A percentile compares a stretch with the other conserved stretches of the same genome.
These are phyloP conservation scores for Galbula dea DNA, from an alignment of 2,113 vertebrate genomes.

Conservation along the genomic window DNA sequence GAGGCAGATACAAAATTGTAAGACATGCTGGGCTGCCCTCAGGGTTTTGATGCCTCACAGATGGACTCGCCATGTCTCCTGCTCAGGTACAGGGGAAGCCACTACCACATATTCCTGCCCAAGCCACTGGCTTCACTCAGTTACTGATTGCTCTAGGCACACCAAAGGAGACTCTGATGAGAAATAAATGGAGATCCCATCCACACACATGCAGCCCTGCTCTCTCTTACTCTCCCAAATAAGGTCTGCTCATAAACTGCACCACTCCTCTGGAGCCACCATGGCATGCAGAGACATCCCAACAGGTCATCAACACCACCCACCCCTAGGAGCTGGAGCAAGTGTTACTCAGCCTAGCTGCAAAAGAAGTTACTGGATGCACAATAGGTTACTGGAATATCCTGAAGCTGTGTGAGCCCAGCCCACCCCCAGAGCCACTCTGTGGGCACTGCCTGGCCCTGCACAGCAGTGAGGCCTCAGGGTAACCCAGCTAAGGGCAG, in stretches of 20 bases:
- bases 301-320: not conserved
- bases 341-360: not conserved
- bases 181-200: not conserved
- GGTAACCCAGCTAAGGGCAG: not conserved
- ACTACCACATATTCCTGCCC: not conserved
- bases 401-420: not conserved
- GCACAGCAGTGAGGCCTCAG: not conserved
- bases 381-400: not conserved
- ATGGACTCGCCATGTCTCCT: not conserved
- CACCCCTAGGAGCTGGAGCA: not conserved
- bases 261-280: not conserved
- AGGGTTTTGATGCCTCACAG: conserved; percentile 41
- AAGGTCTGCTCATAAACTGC: not conserved
- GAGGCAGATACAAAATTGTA: not conserved
- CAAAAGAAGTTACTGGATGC: not conserved
- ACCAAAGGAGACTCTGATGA: accelerated
- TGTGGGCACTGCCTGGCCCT: not conserved
- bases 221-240: accelerated
- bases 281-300: accelerated
- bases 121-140: not conserved
- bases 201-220: not conserved
- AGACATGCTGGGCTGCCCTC: conserved; percentile 11
- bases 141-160: not conserved
- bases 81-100: not conserved
- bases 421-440: not conserved